Evolutionary conservation across 2,797 vertebrate species (phyloP).

Genomic region (Neosilurus hyrtlii): DNA sequence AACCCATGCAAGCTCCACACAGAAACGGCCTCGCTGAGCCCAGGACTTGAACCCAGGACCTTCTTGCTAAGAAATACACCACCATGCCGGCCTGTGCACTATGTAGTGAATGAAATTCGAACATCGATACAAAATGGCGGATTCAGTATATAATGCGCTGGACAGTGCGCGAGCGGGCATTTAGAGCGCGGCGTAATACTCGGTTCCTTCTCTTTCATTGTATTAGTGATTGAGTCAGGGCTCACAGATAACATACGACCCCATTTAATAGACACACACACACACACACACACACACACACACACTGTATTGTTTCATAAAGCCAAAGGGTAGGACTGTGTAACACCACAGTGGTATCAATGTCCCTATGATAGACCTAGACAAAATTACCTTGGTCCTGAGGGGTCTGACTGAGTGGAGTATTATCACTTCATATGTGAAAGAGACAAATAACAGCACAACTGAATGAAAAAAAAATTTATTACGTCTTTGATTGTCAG

Average conservation of each 20-base stretch:
- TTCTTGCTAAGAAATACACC: too few relatives aligned
- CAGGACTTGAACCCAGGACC: too few relatives aligned
- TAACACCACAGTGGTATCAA: background rate
- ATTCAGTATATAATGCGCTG: too few relatives aligned
- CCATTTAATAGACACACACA: background rate
- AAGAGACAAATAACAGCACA: slow-evolving; percentile 25
- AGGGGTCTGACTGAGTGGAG: slow-evolving; percentile 23
- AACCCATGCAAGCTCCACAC: too few relatives aligned
- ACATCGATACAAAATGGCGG: too few relatives aligned
- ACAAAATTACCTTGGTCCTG: slow-evolving; percentile 33
- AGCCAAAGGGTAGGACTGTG: background rate
- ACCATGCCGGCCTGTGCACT: too few relatives aligned
- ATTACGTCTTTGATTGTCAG: slow-evolving; percentile 14
- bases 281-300: background rate
- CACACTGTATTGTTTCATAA: background rate
- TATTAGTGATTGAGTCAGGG: background rate
- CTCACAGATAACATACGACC: background rate
- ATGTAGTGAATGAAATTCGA: too few relatives aligned
- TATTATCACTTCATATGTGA: slow-evolving; percentile 27
- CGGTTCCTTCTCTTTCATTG: background rate
- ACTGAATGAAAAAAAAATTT: background rate
- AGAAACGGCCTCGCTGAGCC: too few relatives aligned
- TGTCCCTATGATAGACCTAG: slow-evolving; percentile 25
- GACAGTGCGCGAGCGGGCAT: too few relatives aligned
- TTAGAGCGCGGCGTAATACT: background rate